Conservation (phyloP, 2,113 vertebrate genomes). For the Sturnus vulgaris region DNA sequence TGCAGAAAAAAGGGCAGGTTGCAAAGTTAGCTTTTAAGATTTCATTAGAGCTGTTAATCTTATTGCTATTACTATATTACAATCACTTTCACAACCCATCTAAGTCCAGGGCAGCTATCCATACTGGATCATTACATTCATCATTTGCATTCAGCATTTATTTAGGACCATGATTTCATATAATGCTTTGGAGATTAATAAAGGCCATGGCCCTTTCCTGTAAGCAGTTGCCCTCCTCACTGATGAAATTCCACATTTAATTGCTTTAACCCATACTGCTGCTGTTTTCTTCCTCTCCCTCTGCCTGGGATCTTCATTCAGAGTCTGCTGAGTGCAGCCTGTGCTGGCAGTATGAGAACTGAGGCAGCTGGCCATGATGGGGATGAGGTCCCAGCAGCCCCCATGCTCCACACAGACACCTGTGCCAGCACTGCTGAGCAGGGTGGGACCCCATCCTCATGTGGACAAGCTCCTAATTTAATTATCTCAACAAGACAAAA, state of each 20-base stretch:
- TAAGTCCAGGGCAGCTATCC: neutral
- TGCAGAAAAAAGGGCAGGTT: neutral
- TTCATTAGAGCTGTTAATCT: neutral
- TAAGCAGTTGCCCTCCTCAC: neutral
- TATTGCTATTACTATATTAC: neutral
- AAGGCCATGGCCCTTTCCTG: neutral
- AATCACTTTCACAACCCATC: neutral
- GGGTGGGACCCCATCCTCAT: neutral
- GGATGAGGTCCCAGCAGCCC: neutral
- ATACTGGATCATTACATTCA: neutral
- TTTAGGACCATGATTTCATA: neutral
- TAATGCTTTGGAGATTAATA: neutral
- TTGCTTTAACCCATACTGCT: neutral
- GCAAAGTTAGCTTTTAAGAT: neutral
- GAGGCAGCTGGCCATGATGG: neutral
- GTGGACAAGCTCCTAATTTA: neutral
- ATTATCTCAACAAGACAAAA: neutral
- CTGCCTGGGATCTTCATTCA: neutral
- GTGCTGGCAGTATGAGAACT: neutral
- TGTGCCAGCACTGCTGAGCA: neutral
- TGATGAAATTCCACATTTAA: neutral
- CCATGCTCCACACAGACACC: fast-evolving
- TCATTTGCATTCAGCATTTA: neutral
- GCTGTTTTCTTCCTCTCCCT: neutral
- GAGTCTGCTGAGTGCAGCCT: neutral